Percentiles rank a stretch among this genome's conserved stretches.
Conservation (phyloP, 2,888 invertebrate genomes). For the Leptodirus hochenwartii region DNA sequence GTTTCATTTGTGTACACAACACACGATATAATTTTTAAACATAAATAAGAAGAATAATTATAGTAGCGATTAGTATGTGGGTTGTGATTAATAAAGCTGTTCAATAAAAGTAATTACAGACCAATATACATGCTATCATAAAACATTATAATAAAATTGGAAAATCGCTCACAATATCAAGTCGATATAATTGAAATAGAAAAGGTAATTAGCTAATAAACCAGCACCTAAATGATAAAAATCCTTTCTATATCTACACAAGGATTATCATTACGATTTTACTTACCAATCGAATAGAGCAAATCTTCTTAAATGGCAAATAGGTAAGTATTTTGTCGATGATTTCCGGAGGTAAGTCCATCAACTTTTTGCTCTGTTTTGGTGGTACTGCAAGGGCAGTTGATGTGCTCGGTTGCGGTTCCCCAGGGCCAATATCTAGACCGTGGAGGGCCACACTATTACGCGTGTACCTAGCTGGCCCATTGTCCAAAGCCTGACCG, state of each 20-base stretch:
- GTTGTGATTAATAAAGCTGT: no score
- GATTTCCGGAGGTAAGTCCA: conserved; percentile 65
- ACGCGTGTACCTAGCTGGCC: conserved; percentile 22
- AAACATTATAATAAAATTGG: no score
- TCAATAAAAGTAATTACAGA: neutral
- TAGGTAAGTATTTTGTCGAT: conserved; percentile 61
- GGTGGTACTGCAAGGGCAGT: conserved; percentile 14
- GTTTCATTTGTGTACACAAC: no score
- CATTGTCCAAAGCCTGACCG: conserved; percentile 11
- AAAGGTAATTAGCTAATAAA: no score
- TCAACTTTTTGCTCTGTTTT: conserved; percentile 26
- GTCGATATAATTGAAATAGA: no score
- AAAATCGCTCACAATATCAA: no score
- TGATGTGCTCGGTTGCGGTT: conserved; percentile 10
- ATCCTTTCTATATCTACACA: no score
- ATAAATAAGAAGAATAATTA: no score
- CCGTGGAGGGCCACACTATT: conserved; percentile 14
- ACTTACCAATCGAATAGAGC: conserved; percentile 63
- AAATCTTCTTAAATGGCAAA: conserved; percentile 57
- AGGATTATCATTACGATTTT: no score
- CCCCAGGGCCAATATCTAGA: conserved; percentile 4
- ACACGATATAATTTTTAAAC: no score
- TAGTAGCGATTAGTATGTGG: no score
- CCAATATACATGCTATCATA: neutral
- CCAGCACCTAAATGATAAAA: no score